Base-by-base conservation (phyloP, 2,113 vertebrate species). In the Dipodomys stephensi region DNA sequence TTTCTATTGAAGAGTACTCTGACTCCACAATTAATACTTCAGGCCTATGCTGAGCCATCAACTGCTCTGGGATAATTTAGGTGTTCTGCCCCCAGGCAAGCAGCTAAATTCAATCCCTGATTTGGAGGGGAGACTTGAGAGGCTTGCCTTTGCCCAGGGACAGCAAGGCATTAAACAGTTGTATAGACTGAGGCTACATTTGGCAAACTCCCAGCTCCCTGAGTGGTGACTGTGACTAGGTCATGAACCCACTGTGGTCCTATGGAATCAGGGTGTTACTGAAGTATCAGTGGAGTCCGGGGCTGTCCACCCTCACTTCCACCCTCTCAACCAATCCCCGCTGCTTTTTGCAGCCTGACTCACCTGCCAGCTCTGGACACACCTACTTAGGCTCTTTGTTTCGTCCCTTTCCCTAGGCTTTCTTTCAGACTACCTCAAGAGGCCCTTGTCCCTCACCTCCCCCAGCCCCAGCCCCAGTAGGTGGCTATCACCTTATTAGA, bases 401-500 rank as follows among this genome's bases (percentile, higher is more conserved):
- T 44, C 72, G 23, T 67, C 44, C 92, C 91, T 78, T 39, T 77
- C 78, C 71, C 78, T 39, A 39, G 39, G 39, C 6, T 39, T 39
- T 39, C 39, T 97, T 87, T 77, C 85, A 27, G 25, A 60, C 22
- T 80, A 77, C 74, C 46, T 90, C 60, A 35, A 28, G 84, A 71
- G 72, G 93, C 81, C 91, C 39, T 39, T 39, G 5, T 39, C 39
- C 39, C 39, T 39, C 39, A 39, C 89, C 83, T 87, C n/a, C 53
- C 39, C 83, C 30, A 83, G 53, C 39, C 62, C 65, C 28, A 27
- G 28, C 72, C 39, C 57, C 65, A 82, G 65, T 94, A 95, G 93
- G 95, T 91, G 96, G 94, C 95, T 91, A 6, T 65, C 18, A 64
- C 72, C 88, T 83, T 3, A 39, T 87, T 76, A 7, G 39, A 28